A percentile compares a stretch with the other conserved stretches of the same genome.
These are phyloP conservation scores for Takifugu flavidus DNA, from an alignment of 2,113 vertebrate species.

Conservation along the genomic window DNA sequence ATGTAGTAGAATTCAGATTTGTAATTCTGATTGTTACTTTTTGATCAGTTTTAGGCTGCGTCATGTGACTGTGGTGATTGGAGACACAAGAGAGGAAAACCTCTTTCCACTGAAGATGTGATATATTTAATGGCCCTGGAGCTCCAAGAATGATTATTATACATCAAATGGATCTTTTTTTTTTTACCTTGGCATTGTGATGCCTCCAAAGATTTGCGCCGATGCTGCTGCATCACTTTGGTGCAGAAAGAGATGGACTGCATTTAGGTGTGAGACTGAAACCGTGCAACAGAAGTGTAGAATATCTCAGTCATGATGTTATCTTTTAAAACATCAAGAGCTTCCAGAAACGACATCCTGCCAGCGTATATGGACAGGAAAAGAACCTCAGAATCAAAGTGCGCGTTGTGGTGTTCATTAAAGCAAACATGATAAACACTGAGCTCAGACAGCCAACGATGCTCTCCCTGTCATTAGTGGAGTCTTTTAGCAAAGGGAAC, in stretches of 20 bases:
- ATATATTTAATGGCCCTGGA: too few relatives aligned
- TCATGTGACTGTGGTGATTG: too few relatives aligned
- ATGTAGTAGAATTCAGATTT: too few relatives aligned
- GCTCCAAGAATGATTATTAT: too few relatives aligned
- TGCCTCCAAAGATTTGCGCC: not conserved
- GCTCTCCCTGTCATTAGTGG: slow-evolving; percentile 8
- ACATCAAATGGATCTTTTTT: too few relatives aligned
- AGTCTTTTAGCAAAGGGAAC: slow-evolving; percentile 18
- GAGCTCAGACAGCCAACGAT: not conserved
- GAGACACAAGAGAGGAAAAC: too few relatives aligned
- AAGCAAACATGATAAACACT: not conserved
- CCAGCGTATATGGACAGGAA: slow-evolving; percentile 1
- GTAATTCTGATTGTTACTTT: too few relatives aligned
- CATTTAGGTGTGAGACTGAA: too few relatives aligned
- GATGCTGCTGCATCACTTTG: not conserved
- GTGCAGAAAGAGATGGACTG: not conserved
- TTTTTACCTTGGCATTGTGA: slow-evolving; percentile 8
- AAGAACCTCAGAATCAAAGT: not conserved
- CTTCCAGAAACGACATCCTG: not conserved
- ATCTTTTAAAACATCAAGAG: not conserved
- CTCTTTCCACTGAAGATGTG: too few relatives aligned
- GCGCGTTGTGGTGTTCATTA: not conserved
- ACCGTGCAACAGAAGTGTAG: too few relatives aligned
- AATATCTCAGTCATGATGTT: not conserved
- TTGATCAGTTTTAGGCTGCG: too few relatives aligned